Conservation (phyloP, 2,888 invertebrate species). For the Spodoptera littoralis region DNA sequence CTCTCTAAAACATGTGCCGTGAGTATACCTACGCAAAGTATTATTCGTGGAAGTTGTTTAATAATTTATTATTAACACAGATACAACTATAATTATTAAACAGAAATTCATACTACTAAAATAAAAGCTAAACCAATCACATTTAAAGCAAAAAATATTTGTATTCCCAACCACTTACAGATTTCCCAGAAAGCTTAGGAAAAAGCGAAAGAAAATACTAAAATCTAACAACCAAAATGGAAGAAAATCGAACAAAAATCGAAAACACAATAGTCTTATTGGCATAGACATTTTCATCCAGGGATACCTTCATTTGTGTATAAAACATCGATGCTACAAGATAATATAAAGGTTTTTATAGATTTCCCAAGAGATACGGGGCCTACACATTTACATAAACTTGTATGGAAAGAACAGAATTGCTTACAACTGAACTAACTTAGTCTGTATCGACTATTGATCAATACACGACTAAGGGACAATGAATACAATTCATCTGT, state of each 20-base stretch:
- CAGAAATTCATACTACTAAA: too few relatives aligned
- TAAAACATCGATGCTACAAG: constrained; percentile 48
- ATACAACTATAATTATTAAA: too few relatives aligned
- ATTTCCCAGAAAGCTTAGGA: background rate
- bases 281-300: constrained; percentile 29
- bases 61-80: too few relatives aligned
- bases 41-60: too few relatives aligned
- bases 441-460: constrained; percentile 15
- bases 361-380: constrained; percentile 54
- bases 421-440: constrained; percentile 18
- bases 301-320: constrained; percentile 40
- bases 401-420: constrained; percentile 37
- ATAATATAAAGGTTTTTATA: constrained; percentile 52
- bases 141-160: too few relatives aligned
- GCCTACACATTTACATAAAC: constrained; percentile 51
- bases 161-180: constrained; percentile 7
- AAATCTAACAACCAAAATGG: background rate
- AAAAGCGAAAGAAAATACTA: constrained; percentile 6
- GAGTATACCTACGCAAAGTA: too few relatives aligned
- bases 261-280: constrained; percentile 28
- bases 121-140: too few relatives aligned
- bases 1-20: too few relatives aligned
- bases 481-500: background rate
- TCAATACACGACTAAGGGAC: background rate
- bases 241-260: constrained; percentile 7